These are phyloP conservation scores for Chalcis sispes DNA, from an alignment of 2,888 invertebrate species.

Conservation along the genomic window DNA sequence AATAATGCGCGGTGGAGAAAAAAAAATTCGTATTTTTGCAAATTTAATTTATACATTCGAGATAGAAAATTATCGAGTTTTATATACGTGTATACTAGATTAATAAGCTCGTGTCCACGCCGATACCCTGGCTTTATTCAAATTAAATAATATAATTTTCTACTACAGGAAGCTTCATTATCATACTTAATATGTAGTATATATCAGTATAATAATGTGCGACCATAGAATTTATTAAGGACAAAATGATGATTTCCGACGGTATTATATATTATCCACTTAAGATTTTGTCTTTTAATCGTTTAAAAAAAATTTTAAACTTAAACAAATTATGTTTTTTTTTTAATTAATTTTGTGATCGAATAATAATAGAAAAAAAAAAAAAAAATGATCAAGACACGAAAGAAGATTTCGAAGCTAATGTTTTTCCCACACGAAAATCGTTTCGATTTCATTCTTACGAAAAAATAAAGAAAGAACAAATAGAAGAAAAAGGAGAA, in stretches of 20 bases:
- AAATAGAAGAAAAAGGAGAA: neutral
- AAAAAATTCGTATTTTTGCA: slow-evolving; percentile 6
- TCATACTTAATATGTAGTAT: slow-evolving; percentile 9
- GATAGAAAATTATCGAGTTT: neutral
- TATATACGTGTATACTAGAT: neutral
- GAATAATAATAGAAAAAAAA: no score
- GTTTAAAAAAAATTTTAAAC: no score
- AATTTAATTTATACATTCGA: no score
- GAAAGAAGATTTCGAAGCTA: neutral
- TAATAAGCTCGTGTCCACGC: slow-evolving; percentile 23
- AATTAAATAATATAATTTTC: slow-evolving; percentile 37
- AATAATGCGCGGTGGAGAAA: slow-evolving; percentile 1
- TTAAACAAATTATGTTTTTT: no score
- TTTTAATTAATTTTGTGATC: no score
- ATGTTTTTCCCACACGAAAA: slow-evolving; percentile 16
- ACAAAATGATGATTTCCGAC: no score
- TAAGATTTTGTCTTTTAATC: no score
- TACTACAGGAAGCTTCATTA: neutral
- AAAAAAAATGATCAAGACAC: neutral
- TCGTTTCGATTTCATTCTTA: slow-evolving; percentile 23
- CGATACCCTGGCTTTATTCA: slow-evolving; percentile 1
- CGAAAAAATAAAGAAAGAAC: neutral
- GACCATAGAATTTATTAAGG: no score
- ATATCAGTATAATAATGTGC: neutral
- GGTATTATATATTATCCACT: no score